phyloP scores from a whole-genome alignment of 2,797 vertebrate species.

The Sebastes melanostomus region DNA sequence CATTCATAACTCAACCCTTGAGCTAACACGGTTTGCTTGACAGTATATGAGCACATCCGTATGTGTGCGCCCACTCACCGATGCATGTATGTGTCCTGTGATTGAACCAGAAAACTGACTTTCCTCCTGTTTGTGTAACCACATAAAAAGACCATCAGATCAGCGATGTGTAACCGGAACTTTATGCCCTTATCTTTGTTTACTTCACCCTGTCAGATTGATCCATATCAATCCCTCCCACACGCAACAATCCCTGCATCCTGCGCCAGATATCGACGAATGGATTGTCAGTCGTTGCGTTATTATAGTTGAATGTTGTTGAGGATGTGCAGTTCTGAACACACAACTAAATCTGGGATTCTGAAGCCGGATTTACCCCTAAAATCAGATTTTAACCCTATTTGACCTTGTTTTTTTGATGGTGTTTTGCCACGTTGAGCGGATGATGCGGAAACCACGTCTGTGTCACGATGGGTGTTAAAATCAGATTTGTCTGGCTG shows the following conservation, averaged over 20 bases:
- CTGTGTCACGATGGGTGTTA: slow-evolving; percentile 42
- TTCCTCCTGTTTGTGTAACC: slow-evolving; percentile 26
- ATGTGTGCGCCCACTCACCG: background rate
- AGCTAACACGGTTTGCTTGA: background rate
- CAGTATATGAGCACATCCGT: background rate
- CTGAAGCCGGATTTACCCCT: slow-evolving; percentile 34
- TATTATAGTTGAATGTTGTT: slow-evolving; percentile 32
- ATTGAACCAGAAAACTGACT: background rate
- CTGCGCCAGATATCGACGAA: slow-evolving; percentile 50
- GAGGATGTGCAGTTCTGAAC: slow-evolving; percentile 21
- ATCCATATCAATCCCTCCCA: slow-evolving; percentile 59
- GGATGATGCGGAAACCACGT: slow-evolving; percentile 29
- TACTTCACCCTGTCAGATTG: slow-evolving; percentile 55
- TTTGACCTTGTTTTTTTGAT: slow-evolving; percentile 55
- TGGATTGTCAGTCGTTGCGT: slow-evolving; percentile 30
- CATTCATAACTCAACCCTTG: background rate
- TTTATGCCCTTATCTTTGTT: slow-evolving; percentile 62
- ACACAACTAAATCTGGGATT: slow-evolving; percentile 42
- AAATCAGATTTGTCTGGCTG: slow-evolving; percentile 59
- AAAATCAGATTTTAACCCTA: slow-evolving; percentile 49
- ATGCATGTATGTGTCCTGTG: background rate
- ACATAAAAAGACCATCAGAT: slow-evolving; percentile 38
- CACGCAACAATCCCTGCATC: slow-evolving; percentile 37
- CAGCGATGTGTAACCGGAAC: slow-evolving; percentile 40
- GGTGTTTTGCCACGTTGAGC: slow-evolving; percentile 44